phyloP scores from a whole-genome alignment of 2,888 invertebrate genomes.

The Caenorhabditis auriculariae region DNA sequence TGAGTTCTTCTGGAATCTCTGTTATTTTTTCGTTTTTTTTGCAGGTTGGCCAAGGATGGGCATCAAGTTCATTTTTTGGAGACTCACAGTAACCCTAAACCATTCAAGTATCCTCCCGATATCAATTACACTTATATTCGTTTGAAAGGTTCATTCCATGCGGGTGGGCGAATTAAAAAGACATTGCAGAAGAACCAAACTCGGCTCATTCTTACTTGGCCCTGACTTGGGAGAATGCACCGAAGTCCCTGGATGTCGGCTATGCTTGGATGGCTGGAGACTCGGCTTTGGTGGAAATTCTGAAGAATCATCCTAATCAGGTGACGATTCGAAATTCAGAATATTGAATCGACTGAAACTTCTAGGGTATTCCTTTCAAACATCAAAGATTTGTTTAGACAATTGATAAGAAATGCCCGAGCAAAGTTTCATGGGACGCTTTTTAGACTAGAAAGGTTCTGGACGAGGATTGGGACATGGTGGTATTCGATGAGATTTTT shows the following conservation, averaged over 20 bases:
- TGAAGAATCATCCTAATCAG: conserved; percentile 5
- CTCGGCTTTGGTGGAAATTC: conserved; percentile 11
- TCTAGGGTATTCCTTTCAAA: conserved; percentile 11
- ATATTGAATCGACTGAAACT: not conserved
- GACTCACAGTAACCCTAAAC: conserved; percentile 15
- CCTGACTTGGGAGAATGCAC: conserved; percentile 2
- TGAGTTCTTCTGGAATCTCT: not conserved
- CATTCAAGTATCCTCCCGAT: conserved; percentile 16
- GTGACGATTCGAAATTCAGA: not conserved
- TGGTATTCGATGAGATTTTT: conserved; percentile 40
- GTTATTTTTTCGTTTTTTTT: not conserved
- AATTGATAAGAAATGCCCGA: too few relatives aligned
- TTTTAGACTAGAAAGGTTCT: too few relatives aligned
- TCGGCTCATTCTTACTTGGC: conserved; percentile 1
- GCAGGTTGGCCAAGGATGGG: conserved; percentile 23
- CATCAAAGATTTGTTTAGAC: too few relatives aligned
- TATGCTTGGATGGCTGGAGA: conserved; percentile 9
- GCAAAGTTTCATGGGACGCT: too few relatives aligned
- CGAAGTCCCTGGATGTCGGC: conserved; percentile 3
- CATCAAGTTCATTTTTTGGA: conserved; percentile 36
- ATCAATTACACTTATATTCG: conserved; percentile 19
- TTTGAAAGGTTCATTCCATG: conserved; percentile 3
- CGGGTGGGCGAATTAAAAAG: not conserved
- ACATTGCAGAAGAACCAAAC: conserved; percentile 2
- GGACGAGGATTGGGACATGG: conserved; percentile 32